Evolutionary conservation across 1,140 invertebrate genomes (phyloP), one percentile per base, ranked within the genome.

Genomic region (Drosophila lacteicornis): DNA sequence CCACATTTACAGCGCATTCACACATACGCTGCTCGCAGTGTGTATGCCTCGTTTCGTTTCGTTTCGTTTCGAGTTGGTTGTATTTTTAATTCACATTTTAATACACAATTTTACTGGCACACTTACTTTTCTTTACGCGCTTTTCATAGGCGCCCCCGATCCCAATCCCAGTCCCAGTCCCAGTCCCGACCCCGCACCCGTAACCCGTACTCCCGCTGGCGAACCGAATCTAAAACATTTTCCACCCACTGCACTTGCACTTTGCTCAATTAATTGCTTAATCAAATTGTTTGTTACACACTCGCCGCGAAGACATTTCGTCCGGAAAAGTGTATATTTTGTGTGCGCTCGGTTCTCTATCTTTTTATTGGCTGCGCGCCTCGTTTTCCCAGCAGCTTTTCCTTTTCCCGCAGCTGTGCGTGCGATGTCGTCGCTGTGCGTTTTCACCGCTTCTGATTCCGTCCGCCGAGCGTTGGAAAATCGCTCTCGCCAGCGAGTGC

Each of bases 51-150:
- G 84, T 76, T 88, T 79, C 53, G 19, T 19, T 88, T 79, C 53
- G 19, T 19, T 19, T 19, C 19, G 36, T 76, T 88, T 79, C 53
- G 36, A 84, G 77, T 76, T 84, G 80, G 77, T 90, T 81, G 79
- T 79, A 56, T 40, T 40, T 56, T 88, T 81, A 74, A 88, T 88
- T 88, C 88, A n/a, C 36, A 88, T 88, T 88, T 90, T 80, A 88
- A 90, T 88, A 88, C 78, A 90, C 85, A 71, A 71, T 70, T 88
- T 80, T 75, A 19, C 80, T 80, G 77, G 66, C 84, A 88, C 84
- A 88, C 84, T 90, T 90, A 88, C 84, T 88, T 88, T 88, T 84
- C 80, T 84, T 88, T 81, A 84, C 83, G 84, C 81, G 81, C 81
- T 88, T 88, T 90, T 81, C 66, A 65, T 82, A 82, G 73, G 70